phyloP scores from a whole-genome alignment of 2,113 vertebrate species.

The Oryzias melastigma region DNA sequence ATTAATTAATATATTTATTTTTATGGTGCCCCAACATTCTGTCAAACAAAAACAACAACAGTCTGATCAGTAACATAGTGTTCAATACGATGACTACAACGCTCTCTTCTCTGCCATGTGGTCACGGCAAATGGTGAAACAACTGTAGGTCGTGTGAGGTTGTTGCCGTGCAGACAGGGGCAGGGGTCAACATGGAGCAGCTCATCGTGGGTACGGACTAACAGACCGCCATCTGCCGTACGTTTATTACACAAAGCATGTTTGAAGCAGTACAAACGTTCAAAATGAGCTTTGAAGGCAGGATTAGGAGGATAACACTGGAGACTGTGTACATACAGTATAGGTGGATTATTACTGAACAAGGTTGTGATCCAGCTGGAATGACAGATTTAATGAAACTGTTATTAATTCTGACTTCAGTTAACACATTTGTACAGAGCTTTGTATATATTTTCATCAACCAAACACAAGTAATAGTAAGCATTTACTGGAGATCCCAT shows the following conservation, averaged over 20 bases:
- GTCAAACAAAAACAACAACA: too few species aligned
- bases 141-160: constrained; percentile 40
- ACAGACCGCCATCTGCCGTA: constrained; percentile 64
- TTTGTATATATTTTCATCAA: constrained; percentile 55
- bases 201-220: constrained; percentile 20
- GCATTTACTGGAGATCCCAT: constrained; percentile 25
- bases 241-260: constrained; percentile 38
- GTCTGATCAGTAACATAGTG: constrained; percentile 1
- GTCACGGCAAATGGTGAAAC: constrained; percentile 36
- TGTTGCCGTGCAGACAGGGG: constrained; percentile 17
- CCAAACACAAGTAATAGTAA: constrained; percentile 47
- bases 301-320: constrained; percentile 22
- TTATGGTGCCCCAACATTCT: too few species aligned
- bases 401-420: constrained; percentile 6
- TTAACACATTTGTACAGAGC: constrained; percentile 27
- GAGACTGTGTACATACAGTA: constrained; percentile 29
- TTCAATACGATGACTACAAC: constrained; percentile 15
- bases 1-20: too few species aligned
- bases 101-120: constrained; percentile 17
- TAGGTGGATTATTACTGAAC: constrained; percentile 2
- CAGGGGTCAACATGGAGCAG: constrained; percentile 25
- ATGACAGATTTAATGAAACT: background rate
- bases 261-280: constrained; percentile 18
- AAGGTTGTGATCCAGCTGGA: background rate
- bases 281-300: constrained; percentile 16